Base-by-base conservation (phyloP, 1,140 invertebrate genomes). In the Tribolium castaneum region DNA sequence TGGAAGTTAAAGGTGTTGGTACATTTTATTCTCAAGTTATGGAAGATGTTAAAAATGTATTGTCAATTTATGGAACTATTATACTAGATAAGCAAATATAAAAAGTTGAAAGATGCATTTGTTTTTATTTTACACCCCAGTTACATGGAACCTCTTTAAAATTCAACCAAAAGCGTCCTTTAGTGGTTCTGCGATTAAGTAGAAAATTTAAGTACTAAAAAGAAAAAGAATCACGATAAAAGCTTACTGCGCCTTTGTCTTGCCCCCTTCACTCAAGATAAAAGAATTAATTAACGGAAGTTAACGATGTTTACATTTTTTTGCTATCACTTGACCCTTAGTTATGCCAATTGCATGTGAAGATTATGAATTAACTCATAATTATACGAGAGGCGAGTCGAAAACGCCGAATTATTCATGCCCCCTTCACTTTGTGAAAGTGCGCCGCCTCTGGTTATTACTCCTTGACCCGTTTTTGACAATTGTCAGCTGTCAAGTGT, bases 1-100 rank as follows among this genome's bases (percentile, higher is more conserved):
- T 62, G n/a, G 25, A n/a, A 62, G 10, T 30, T 16, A 54, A 54
- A 54, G 56, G 56, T 22, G 22, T 62, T 62, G 56, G 49, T 50
- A 50, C 5, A 50, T 50, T 50, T 50, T 50, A 50, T 12, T 50
- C 1, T 12, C 16, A 19, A 19, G 16, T 19, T 50, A 9, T 50
- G 49, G 9, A 14, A 14, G 49, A 50, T n/a, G 49, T 50, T 50
- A 50, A 0, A 50, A 50, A 50, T 50, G 13, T 14, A 50, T 30
- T 30, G 4, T 30, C 25, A 30, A 50, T 14, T 50, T 12, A 9
- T 4, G 49, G 3, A 12, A 50, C 25, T 30, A 30, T 30, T 30
- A 6, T 30, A 3, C 3, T 30, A 30, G 25, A 30, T 30, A 30
- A 30, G 25, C 5, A 6, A 30, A 30, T 30, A 30, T 30, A 3